Conservation (phyloP, 2,888 invertebrate species). For the Itoplectis maculator region DNA sequence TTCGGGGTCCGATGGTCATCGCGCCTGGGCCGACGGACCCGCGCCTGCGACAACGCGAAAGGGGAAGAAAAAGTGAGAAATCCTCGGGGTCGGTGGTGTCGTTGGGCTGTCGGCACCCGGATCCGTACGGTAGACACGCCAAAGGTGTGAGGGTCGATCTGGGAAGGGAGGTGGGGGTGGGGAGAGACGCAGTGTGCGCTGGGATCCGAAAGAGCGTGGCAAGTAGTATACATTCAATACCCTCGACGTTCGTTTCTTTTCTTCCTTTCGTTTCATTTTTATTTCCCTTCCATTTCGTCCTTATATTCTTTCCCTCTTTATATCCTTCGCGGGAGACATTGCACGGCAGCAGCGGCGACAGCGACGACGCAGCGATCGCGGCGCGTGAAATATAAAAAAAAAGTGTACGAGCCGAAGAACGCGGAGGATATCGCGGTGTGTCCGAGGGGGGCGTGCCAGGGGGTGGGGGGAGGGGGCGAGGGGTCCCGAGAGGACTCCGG, state of each 20-base stretch:
- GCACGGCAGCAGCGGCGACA: constrained; percentile 42
- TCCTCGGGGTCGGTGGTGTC: constrained; percentile 33
- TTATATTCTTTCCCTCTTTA: constrained; percentile 32
- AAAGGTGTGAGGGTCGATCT: constrained; percentile 36
- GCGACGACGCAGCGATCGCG: constrained; percentile 18
- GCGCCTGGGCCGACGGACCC: constrained; percentile 34
- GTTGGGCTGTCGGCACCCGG: constrained; percentile 67
- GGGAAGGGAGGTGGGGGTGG: no score
- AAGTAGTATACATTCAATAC: constrained; percentile 26
- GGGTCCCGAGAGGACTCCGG: constrained; percentile 46
- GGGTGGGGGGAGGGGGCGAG: no score
- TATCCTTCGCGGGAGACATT: constrained; percentile 42
- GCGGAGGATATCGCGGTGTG: constrained; percentile 34
- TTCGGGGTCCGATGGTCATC: constrained; percentile 64
- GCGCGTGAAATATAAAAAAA: constrained; percentile 6
- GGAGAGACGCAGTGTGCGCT: no score
- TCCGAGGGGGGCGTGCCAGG: no score
- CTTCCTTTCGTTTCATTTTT: constrained; percentile 1
- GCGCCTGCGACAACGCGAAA: no score
- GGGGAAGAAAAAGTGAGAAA: constrained; percentile 38
- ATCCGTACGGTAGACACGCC: constrained; percentile 50
- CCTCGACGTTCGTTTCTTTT: constrained; percentile 38
- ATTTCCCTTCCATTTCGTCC: constrained; percentile 11
- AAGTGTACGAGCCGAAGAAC: constrained; percentile 42
- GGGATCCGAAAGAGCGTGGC: neutral